phyloP scores from a whole-genome alignment of 2,797 vertebrate genomes.

The Scarus forsteni region DNA sequence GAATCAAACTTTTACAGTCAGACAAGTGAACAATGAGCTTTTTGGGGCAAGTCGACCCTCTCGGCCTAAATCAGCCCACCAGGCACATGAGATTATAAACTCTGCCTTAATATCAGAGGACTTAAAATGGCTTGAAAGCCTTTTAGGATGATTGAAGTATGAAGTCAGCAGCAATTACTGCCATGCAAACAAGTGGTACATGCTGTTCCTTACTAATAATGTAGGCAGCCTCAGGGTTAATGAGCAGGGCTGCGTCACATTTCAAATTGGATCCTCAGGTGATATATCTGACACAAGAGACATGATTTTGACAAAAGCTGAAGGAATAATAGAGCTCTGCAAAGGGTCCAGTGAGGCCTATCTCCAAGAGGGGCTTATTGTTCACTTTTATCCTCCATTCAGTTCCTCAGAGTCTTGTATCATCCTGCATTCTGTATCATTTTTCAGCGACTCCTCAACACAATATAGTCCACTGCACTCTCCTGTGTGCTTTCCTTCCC shows the following conservation, averaged over 20 bases:
- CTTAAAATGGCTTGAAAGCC: slow-evolving; percentile 15
- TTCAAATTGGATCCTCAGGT: slow-evolving; percentile 44
- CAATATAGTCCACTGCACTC: not conserved
- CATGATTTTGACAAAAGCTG: slow-evolving; percentile 29
- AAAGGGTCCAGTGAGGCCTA: not conserved
- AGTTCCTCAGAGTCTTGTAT: slow-evolving; percentile 6
- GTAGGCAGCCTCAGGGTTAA: slow-evolving; percentile 44
- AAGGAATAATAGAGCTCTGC: slow-evolving; percentile 11
- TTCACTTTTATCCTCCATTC: slow-evolving; percentile 21
- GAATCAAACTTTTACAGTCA: not conserved
- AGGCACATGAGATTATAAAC: slow-evolving; percentile 1
- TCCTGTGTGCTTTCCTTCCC: slow-evolving; percentile 9
- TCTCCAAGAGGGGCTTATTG: slow-evolving; percentile 4
- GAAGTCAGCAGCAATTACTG: slow-evolving; percentile 64
- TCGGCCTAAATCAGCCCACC: not conserved
- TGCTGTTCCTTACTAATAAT: slow-evolving; percentile 63
- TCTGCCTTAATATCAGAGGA: slow-evolving; percentile 17
- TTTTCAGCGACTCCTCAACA: slow-evolving; percentile 14
- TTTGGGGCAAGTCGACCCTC: not conserved
- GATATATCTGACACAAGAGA: slow-evolving; percentile 35
- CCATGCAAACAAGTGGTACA: slow-evolving; percentile 63
- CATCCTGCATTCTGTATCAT: not conserved
- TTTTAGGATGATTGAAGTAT: slow-evolving; percentile 45
- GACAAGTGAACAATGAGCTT: not conserved
- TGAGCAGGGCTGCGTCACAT: slow-evolving; percentile 51